phyloP scores from a whole-genome alignment of 2,797 vertebrate genomes.

The Trematomus bernacchii region DNA sequence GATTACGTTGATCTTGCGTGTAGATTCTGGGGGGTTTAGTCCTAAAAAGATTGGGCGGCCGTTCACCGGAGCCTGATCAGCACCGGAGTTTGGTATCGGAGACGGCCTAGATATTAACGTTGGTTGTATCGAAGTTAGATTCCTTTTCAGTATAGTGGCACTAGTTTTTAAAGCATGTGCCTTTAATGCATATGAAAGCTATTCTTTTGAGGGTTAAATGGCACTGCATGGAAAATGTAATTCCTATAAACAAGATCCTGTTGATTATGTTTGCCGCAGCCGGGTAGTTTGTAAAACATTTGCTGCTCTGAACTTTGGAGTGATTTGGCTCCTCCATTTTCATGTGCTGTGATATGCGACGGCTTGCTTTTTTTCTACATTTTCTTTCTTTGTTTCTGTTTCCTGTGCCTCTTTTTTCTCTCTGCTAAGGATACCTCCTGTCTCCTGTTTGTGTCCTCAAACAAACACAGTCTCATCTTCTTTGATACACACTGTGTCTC shows the following conservation, averaged over 20 bases:
- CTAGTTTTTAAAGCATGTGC: neutral
- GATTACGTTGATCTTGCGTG: too few relatives aligned
- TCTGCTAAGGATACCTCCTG: conserved; percentile 8
- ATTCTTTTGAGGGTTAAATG: neutral
- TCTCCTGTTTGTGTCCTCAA: conserved; percentile 31
- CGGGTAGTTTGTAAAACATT: conserved; percentile 38
- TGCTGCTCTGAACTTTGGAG: conserved; percentile 35
- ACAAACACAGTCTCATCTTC: conserved; percentile 43
- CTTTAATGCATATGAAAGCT: neutral
- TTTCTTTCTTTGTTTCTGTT: conserved; percentile 31
- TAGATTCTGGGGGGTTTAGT: too few relatives aligned
- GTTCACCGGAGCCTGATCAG: too few relatives aligned
- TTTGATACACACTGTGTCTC: conserved; percentile 41
- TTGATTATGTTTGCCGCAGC: conserved; percentile 37
- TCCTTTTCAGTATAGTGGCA: neutral
- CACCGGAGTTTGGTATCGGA: too few relatives aligned
- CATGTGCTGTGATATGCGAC: conserved; percentile 22
- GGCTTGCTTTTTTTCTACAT: neutral
- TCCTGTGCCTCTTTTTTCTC: neutral
- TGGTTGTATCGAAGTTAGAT: too few relatives aligned
- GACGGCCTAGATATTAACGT: too few relatives aligned
- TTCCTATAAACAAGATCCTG: conserved; percentile 31
- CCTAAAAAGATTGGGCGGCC: too few relatives aligned
- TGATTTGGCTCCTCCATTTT: conserved; percentile 41
- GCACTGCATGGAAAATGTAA: neutral